A percentile compares a stretch with the other conserved stretches of the same genome.
These are phyloP conservation scores for Conus ventricosus DNA, from an alignment of 1,140 invertebrate genomes.

Conservation along the genomic window DNA sequence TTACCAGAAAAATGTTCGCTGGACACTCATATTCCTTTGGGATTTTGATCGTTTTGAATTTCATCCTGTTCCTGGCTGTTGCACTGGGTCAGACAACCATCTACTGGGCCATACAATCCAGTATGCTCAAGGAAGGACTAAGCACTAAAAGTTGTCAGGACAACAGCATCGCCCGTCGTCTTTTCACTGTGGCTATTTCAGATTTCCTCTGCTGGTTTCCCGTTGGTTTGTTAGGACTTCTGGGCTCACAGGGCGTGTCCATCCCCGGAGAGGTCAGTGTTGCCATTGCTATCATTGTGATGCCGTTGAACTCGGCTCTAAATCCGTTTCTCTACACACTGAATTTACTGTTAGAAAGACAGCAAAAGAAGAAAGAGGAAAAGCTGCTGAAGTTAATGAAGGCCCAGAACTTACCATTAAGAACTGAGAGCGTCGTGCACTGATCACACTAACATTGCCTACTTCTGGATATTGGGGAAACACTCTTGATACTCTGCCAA, in stretches of 20 bases:
- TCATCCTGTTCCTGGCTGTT: not conserved
- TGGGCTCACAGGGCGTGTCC: not conserved
- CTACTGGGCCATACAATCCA: not conserved
- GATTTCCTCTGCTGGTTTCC: not conserved
- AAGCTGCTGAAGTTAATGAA: not conserved
- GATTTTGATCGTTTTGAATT: not conserved
- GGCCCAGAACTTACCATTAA: not conserved
- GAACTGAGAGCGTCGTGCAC: too few relatives aligned
- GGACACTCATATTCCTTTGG: not conserved
- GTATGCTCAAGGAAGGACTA: not conserved
- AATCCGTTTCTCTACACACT: not conserved
- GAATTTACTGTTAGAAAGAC: not conserved
- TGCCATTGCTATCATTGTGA: not conserved
- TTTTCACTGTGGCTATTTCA: not conserved
- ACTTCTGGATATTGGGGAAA: too few relatives aligned
- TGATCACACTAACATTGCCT: too few relatives aligned
- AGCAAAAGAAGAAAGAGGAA: not conserved
- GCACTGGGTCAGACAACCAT: not conserved
- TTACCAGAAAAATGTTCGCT: not conserved
- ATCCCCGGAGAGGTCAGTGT: not conserved
- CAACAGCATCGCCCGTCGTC: not conserved
- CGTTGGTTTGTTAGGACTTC: not conserved
- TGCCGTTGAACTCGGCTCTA: not conserved
- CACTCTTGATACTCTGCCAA: too few relatives aligned
- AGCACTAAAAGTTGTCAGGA: not conserved